A percentile compares a stretch with the other conserved stretches of the same genome.
These are phyloP conservation scores for Cordilura impudica DNA, from an alignment of 2,888 invertebrate species.

Conservation along the genomic window DNA sequence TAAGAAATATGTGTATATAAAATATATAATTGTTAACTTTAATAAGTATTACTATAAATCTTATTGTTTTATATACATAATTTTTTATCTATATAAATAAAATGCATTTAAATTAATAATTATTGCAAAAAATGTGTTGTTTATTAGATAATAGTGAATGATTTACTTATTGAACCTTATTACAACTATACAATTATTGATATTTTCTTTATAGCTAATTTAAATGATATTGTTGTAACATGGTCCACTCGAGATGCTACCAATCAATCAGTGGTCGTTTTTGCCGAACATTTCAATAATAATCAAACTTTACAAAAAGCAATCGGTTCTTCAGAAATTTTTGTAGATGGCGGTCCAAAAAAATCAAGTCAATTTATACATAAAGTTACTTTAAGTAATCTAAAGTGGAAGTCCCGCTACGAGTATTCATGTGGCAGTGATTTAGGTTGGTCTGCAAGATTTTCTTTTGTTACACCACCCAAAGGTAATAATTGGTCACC, in stretches of 20 bases:
- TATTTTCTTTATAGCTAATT: constrained; percentile 79
- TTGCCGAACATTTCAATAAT: constrained; percentile 81
- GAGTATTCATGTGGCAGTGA: constrained; percentile 90
- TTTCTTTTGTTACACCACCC: constrained; percentile 87
- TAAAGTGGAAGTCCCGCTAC: constrained; percentile 83
- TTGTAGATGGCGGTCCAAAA: constrained; percentile 86
- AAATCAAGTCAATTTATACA: constrained; percentile 87
- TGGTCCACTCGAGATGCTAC: constrained; percentile 89
- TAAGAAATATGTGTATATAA: not conserved
- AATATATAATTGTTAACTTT: not conserved
- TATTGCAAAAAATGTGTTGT: not conserved
- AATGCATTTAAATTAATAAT: not conserved
- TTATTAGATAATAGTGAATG: not conserved
- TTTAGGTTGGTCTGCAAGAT: constrained; percentile 89
- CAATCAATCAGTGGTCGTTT: constrained; percentile 84
- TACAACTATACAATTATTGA: too few relatives aligned
- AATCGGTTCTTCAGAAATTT: constrained; percentile 81
- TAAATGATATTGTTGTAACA: constrained; percentile 86
- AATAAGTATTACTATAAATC: not conserved
- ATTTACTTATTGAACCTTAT: too few relatives aligned
- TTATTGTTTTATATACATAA: not conserved
- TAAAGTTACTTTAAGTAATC: constrained; percentile 81
- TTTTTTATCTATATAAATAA: not conserved
- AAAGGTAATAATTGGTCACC: constrained; percentile 86
- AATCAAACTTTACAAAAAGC: constrained; percentile 77